Base-by-base conservation (phyloP, 2,797 vertebrate species). In the Microctenopoma stevenorrisi region DNA sequence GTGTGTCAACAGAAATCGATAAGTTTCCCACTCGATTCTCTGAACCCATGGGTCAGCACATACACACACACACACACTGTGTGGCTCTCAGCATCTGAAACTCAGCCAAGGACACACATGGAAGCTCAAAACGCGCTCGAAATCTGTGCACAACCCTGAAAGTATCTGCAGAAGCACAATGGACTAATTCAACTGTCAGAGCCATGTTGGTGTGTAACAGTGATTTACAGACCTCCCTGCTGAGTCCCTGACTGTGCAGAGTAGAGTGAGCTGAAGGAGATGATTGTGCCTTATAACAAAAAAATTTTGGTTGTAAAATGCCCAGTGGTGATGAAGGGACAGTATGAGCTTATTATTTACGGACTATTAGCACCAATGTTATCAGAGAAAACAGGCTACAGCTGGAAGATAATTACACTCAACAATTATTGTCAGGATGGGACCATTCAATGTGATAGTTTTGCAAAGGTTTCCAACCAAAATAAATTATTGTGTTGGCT, bases 1-100 rank as follows among this genome's bases (percentile, higher is more conserved):
- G 66, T 26, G 67, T 74, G 76, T 35, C 26, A 68, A 76, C 51
- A 72, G 43, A 80, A 86, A 88, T 90, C 86, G 71, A 88, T 87
- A 22, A 68, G 61, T 79, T 75, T 68, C 70, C 49, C 56, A 67
- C 77, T 74, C 64, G 50, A 40, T 61, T 72, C 78, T 79, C 35
- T 53, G 12, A 52, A 53, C 61, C 42, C 72, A 68, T 43, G 78
- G 84, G 83, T 88, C 86, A 88, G 75, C 66, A 76, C 49, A 28
- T 25, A 12, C 49, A 73, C 49, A 28, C 49, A 12, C 49, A 73
- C 74, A 66, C 62, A 22, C 22, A 22, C 33, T 12, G 70, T 51
- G 59, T 70, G 68, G 85, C 79, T 60, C 69, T 81, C 76, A 60
- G 72, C 33, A 56, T 75, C 64, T 75, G 79, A 77, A 79, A 48